phyloP scores from a whole-genome alignment of 2,888 invertebrate genomes.

The Polydrusus pterygomalis region DNA sequence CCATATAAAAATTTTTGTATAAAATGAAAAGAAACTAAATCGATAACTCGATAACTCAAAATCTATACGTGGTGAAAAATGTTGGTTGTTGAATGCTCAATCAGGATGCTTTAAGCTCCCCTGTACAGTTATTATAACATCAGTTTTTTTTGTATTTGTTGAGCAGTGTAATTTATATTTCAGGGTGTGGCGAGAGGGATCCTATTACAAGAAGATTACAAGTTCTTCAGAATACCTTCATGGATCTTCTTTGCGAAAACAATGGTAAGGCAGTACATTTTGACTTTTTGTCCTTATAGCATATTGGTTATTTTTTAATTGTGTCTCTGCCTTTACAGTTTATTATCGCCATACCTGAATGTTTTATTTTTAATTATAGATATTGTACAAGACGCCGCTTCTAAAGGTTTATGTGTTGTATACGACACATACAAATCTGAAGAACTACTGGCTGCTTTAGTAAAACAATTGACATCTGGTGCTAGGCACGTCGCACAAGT shows the following conservation, averaged over 20 bases:
- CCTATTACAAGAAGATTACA: slow-evolving; percentile 81
- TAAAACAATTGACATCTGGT: slow-evolving; percentile 89
- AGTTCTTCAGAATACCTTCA: slow-evolving; percentile 87
- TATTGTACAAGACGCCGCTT: slow-evolving; percentile 94
- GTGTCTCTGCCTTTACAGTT: too few relatives aligned
- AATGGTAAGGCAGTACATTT: slow-evolving; percentile 79
- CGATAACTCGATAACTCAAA: too few relatives aligned
- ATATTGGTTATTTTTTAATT: too few relatives aligned
- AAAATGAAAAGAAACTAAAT: too few relatives aligned
- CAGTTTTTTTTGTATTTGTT: too few relatives aligned
- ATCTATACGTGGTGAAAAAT: too few relatives aligned
- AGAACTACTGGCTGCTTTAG: slow-evolving; percentile 83
- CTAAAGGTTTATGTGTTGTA: slow-evolving; percentile 91
- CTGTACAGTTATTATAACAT: too few relatives aligned
- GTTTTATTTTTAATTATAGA: slow-evolving; percentile 74
- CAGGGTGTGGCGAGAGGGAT: slow-evolving; percentile 80
- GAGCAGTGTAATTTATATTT: background rate
- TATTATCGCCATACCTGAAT: too few relatives aligned
- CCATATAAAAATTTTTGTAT: too few relatives aligned
- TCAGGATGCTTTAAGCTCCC: too few relatives aligned
- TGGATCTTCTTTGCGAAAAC: slow-evolving; percentile 90
- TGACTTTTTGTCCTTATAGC: too few relatives aligned
- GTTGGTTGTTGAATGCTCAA: too few relatives aligned
- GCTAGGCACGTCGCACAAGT: slow-evolving; percentile 81
- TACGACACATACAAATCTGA: slow-evolving; percentile 87